Base-by-base conservation (phyloP, 2,888 invertebrate species). In the Candidula unifasciata region DNA sequence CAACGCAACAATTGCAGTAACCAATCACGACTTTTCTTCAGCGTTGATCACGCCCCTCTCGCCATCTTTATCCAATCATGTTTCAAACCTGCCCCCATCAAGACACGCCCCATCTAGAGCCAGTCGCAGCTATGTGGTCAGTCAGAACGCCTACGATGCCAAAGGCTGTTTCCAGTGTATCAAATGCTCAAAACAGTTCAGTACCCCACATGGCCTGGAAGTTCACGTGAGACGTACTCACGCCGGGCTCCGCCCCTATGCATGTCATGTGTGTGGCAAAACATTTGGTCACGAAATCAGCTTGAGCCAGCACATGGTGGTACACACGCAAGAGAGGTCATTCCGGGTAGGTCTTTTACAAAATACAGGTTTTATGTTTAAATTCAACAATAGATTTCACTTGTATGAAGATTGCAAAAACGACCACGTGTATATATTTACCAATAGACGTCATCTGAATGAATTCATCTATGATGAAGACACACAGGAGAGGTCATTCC, bases 191-290 rank as follows among this genome's bases (percentile, higher is more conserved):
- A 87, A 87, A 44, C 97, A 98, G 96, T 99, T 99, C 94, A 97
- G 97, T 89, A 99, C 99, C 1, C 97, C 98, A 5, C 98, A 98
- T 93, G 99, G 99, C 2, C 95, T 99, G 84, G 99, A 99, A 95
- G 99, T 99, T 86, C 98, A 99, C 94, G 98, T 98, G 35, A 95
- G 98, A 90, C 95, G 98, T 89, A 97, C 98, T 57, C 98, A 99
- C 91, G 93, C 90, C 81, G 98, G 98, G 18, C 97, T 98, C 94
- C 95, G 98, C 90, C 98, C 99, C 0, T 99, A 97, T 94, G 98
- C 98, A 87, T 99, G 99, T 94, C 85, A 86, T 30, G 95, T 98
- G 88, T 99, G 98, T 95, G 98, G 98, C 95, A 99, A 99, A 95
- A 98, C 98, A 35, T 99, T 99, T 94, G 98, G 99, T 85, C 98